These are phyloP conservation scores for Brevimyrus niger DNA, from an alignment of 2,113 vertebrate species.

Conservation along the genomic window DNA sequence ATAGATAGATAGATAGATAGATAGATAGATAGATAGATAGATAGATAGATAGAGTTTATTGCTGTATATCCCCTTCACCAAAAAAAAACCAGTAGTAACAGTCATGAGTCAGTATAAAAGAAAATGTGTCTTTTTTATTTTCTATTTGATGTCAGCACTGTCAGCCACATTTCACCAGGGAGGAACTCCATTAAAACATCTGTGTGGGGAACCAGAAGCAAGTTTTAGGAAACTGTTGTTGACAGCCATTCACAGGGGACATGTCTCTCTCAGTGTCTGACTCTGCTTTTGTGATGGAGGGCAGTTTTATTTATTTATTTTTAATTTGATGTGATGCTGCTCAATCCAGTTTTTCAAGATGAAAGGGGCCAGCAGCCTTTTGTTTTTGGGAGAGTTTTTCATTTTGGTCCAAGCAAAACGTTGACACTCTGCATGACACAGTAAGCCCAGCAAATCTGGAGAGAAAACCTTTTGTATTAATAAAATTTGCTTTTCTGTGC, in stretches of 20 bases:
- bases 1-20: no score
- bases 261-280: not conserved
- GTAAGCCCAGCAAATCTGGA: not conserved
- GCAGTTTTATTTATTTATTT: not conserved
- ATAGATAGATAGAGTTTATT: not conserved
- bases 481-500: not conserved
- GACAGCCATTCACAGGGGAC: conserved; percentile 7
- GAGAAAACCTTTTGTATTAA: not conserved
- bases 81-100: not conserved
- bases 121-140: not conserved
- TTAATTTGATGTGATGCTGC: not conserved
- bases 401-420: not conserved
- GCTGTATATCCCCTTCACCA: not conserved
- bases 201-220: not conserved
- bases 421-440: not conserved
- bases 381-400: not conserved
- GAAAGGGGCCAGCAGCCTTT: not conserved
- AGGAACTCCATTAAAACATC: conserved; percentile 2
- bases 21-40: no score
- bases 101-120: not conserved
- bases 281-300: not conserved
- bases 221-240: conserved; percentile 13
- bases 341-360: not conserved
- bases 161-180: not conserved
- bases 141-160: not conserved